Evolutionary conservation across 64 coral and sea anemone species (phyloP), one percentile per base, ranked within the genome.

Genomic region (Stichodactyla helianthus): DNA sequence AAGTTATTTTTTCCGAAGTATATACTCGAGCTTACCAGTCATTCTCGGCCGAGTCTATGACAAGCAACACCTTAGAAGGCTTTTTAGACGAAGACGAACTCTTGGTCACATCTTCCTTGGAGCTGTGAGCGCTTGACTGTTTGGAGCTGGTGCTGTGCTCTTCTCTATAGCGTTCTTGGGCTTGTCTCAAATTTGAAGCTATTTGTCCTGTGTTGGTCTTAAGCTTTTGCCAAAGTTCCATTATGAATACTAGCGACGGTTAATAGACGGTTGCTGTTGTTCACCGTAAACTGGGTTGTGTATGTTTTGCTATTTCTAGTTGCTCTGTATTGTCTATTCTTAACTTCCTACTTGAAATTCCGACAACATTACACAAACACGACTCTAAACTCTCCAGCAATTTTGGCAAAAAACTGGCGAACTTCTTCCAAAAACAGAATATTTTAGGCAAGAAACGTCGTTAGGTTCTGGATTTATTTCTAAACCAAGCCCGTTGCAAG

Each of bases 31-130:
- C 94, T 97, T 59, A 97, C 94, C 94, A 97, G 85, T 97, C 94
- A 10, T 90, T 92, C 26, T 97, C 94, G 1, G 88, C 87, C 11
- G 94, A 97, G 89, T 97, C 94, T 44, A 97, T 93, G 5, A 97
- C 91, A n/a, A 97, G 88, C 27, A 97, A 88, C n/a, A 88, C 93
- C 84, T 97, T 97, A 22, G 85, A 58, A 55, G 71, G 89, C 31
- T 91, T 95, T 50, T 92, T 92, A 27, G 94, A 88, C 44, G 87
- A 71, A 5, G 94, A 58, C 25, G 85, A 89, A 60, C 85, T 93
- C 26, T 82, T 59, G 7, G 70, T 25, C 11, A 88, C 82, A 79
- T 89, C 92, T 85, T 93, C 94, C 54, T 87, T 92, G 18, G 90
- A 92, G 23, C 83, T 63, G 26, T 84, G 54, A 53, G 83, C 35